Base-by-base conservation (phyloP, 2,113 vertebrate genomes). In the Meles meles region DNA sequence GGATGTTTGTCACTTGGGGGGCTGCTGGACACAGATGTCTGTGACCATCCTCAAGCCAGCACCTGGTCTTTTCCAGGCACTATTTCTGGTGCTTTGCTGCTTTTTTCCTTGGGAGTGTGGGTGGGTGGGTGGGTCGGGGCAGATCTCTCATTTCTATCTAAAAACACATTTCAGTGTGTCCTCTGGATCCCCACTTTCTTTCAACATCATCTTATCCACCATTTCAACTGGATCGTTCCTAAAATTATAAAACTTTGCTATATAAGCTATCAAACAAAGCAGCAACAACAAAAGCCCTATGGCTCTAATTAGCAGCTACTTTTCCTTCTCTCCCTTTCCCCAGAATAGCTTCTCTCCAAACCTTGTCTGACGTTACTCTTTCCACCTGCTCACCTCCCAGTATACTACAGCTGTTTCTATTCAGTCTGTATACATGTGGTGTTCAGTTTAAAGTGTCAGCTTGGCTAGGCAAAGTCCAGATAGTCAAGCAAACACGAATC, bases 11-110 rank as follows among this genome's bases (percentile, higher is more conserved):
- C 25, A 39, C 7, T 4, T 44, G 31, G 4, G 10, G 5, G 61
- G 49, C 7, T 44, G 14, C 12, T 25, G 18, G 21, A 39, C 2
- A n/a, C 4, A 49, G 14, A 80, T 72, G 6, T 63, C 31, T 71
- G 1, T 12, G 10, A 29, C 13, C 55, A 7, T 23, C 37, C 2
- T n/a, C 6, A 27, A 57, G 21, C 1, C 74, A 31, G 17, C 1
- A 27, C 4, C 44, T 8, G 49, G 2, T 34, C 23, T 17, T 89
- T n/a, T 69, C 42, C 29, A 57, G 1, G 23, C 29, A 11, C 42
- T 15, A 34, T 5, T 42, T 20, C 27, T 31, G 20, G 15, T n/a
- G 12, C 15, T 31, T 71, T 42, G 61, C 6, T 81, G 31, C 10
- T 71, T 47, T 81, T 76, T 6, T 12, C 23, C 25, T 61, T 61